These are phyloP conservation scores for Staurois parvus DNA, from an alignment of 2,797 vertebrate genomes.

Conservation along the genomic window DNA sequence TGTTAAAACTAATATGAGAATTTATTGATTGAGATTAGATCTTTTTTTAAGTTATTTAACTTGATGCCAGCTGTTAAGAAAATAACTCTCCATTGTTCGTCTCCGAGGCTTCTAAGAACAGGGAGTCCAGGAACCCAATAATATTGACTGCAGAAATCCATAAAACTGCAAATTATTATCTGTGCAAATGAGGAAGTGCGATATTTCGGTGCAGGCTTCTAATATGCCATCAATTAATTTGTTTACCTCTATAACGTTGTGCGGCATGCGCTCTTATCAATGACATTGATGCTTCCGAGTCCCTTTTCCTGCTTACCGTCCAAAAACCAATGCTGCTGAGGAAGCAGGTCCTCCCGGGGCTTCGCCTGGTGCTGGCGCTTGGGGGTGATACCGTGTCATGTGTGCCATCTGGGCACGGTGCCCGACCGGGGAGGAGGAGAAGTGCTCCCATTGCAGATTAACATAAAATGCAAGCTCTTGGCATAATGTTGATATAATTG, in stretches of 20 bases:
- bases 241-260: not conserved
- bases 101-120: not conserved
- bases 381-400: not conserved
- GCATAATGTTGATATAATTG: constrained; percentile 13
- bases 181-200: not conserved
- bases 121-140: not conserved
- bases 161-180: not conserved
- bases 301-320: not conserved
- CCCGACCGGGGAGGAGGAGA: not conserved
- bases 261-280: not conserved
- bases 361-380: not conserved
- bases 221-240: not conserved
- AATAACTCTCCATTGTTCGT: not conserved
- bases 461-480: constrained; percentile 17
- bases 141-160: not conserved
- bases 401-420: not conserved
- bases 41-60: not conserved
- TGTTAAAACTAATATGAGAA: not conserved
- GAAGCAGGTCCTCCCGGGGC: not conserved
- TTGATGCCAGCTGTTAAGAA: not conserved
- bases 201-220: not conserved
- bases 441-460: not conserved
- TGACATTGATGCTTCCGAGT: not conserved
- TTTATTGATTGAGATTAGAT: not conserved
- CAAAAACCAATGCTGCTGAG: not conserved